Evolutionary conservation across 1,140 invertebrate species (phyloP).

Genomic region (Cheumatopsyche charites): DNA sequence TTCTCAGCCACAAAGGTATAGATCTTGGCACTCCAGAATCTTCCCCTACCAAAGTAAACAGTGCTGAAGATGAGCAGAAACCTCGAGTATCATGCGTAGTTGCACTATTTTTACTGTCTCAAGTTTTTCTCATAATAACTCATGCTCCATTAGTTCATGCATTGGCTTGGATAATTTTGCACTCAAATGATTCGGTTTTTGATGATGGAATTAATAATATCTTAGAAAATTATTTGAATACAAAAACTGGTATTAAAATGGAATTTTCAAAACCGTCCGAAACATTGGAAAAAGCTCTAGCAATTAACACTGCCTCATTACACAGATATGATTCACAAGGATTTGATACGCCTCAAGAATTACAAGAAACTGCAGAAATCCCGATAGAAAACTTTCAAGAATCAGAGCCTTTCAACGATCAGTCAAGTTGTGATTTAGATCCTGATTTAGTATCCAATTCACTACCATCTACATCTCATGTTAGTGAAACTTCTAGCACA

Average conservation of each 20-base stretch:
- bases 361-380: neutral
- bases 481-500: constrained; percentile 59
- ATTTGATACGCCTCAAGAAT: neutral
- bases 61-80: constrained; percentile 59
- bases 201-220: constrained; percentile 74
- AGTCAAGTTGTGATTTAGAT: constrained; percentile 60
- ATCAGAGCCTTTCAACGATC: constrained; percentile 52
- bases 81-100: constrained; percentile 87
- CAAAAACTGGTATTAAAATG: constrained; percentile 60
- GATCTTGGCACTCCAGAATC: constrained; percentile 56
- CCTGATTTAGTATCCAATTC: constrained; percentile 60
- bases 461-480: constrained; percentile 59
- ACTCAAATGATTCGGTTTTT: constrained; percentile 74
- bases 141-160: constrained; percentile 87
- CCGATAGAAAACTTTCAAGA: constrained; percentile 29
- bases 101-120: constrained; percentile 88
- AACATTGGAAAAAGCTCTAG: constrained; percentile 69
- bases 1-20: constrained; percentile 63
- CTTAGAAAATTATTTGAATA: constrained; percentile 72
- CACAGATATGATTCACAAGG: constrained; percentile 28
- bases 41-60: constrained; percentile 54
- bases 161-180: constrained; percentile 86
- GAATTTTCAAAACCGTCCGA: constrained; percentile 64
- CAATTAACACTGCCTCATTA: constrained; percentile 35
- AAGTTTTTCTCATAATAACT: constrained; percentile 95